Evolutionary conservation across 2,888 invertebrate genomes (phyloP).

Genomic region (Tethea ocularis): DNA sequence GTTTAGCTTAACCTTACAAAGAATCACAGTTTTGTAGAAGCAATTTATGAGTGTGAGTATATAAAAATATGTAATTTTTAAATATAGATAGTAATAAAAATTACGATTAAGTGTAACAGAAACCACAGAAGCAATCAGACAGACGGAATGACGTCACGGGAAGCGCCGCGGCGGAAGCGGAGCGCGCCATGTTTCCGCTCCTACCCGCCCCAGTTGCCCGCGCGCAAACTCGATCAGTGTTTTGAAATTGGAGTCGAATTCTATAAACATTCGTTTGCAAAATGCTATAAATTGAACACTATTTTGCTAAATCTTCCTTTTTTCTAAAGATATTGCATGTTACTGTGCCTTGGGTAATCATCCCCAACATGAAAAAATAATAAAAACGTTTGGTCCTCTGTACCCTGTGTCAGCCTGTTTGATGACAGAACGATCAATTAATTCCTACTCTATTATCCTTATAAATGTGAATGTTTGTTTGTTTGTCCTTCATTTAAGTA

Average conservation of each 20-base stretch:
- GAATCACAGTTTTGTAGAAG: too few species aligned
- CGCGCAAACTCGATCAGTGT: slow-evolving; percentile 62
- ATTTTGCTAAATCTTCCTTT: background rate
- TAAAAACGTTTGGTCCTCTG: too few species aligned
- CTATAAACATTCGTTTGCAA: slow-evolving; percentile 17
- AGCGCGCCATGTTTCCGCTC: slow-evolving; percentile 59
- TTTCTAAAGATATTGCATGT: background rate
- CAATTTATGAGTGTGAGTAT: too few species aligned
- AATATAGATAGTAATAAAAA: slow-evolving; percentile 11
- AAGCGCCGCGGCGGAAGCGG: slow-evolving; percentile 64
- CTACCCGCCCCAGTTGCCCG: slow-evolving; percentile 43
- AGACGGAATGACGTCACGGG: slow-evolving; percentile 63
- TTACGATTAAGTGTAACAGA: slow-evolving; percentile 37
- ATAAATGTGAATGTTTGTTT: too few species aligned
- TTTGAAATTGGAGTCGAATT: slow-evolving; percentile 50
- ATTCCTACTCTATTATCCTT: too few species aligned
- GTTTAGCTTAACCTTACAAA: too few species aligned
- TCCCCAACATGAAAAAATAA: too few species aligned
- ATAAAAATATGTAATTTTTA: too few species aligned
- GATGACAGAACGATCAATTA: too few species aligned
- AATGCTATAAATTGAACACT: background rate
- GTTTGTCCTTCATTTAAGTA: too few species aligned
- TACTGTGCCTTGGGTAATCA: too few species aligned
- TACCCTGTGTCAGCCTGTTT: too few species aligned
- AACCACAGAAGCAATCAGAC: slow-evolving; percentile 36